Evolutionary conservation across 2,113 vertebrate species (phyloP).

Genomic region (Eleginops maclovinus): DNA sequence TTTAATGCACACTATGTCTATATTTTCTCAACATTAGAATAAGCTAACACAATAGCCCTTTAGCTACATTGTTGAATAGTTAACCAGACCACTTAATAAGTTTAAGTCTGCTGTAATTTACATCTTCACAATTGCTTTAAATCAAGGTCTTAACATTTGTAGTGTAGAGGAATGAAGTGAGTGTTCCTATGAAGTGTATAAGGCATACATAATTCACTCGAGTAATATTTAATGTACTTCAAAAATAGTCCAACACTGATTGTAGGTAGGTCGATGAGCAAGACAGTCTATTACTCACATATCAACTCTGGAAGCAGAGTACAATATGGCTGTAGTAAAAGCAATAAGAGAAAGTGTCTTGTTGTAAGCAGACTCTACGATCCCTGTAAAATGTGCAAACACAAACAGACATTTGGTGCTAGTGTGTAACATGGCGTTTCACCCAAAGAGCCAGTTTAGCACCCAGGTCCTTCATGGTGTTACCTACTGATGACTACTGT

Average conservation of each 20-base stretch:
- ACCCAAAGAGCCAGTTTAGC: slow-evolving; percentile 16
- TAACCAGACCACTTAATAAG: background rate
- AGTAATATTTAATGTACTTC: slow-evolving; percentile 47
- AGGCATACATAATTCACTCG: slow-evolving; percentile 53
- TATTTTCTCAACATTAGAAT: slow-evolving; percentile 9
- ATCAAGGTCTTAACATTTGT: slow-evolving; percentile 13
- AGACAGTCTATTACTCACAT: slow-evolving; percentile 43
- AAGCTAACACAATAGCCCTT: slow-evolving; percentile 46
- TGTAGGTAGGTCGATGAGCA: slow-evolving; percentile 28
- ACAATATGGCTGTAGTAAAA: slow-evolving; percentile 53
- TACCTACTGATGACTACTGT: slow-evolving; percentile 7
- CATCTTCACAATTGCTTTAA: slow-evolving; percentile 32
- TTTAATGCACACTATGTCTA: slow-evolving; percentile 27
- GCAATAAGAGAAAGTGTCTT: slow-evolving; percentile 32
- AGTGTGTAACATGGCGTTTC: slow-evolving; percentile 17
- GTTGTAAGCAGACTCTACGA: slow-evolving; percentile 24
- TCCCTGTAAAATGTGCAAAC: slow-evolving; percentile 30
- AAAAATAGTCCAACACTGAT: slow-evolving; percentile 52
- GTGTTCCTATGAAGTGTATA: slow-evolving; percentile 47
- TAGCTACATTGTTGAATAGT: slow-evolving; percentile 27
- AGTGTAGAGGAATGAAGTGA: slow-evolving; percentile 43
- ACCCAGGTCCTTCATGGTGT: background rate
- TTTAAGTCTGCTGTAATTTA: slow-evolving; percentile 24
- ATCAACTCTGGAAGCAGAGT: slow-evolving; percentile 18
- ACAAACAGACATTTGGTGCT: slow-evolving; percentile 37